These are phyloP conservation scores for Solea solea DNA, from an alignment of 2,113 vertebrate genomes.

Conservation along the genomic window DNA sequence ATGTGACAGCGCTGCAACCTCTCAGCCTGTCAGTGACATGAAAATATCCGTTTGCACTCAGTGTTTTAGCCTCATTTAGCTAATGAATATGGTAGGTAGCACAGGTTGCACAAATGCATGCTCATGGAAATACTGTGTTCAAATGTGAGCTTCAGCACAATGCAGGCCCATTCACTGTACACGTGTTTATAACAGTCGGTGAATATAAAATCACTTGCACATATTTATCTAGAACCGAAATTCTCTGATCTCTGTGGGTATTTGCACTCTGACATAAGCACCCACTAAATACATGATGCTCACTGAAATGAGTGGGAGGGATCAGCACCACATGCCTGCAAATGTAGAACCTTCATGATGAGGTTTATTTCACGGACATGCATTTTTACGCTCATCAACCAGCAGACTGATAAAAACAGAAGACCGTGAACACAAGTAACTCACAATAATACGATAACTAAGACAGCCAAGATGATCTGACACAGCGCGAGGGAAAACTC, in stretches of 20 bases:
- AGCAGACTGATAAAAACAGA: not conserved
- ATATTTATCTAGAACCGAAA: not conserved
- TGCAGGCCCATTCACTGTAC: not conserved
- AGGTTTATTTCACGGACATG: not conserved
- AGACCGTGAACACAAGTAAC: not conserved
- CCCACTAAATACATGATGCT: slow-evolving; percentile 10
- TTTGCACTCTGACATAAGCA: not conserved
- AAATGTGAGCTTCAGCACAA: not conserved
- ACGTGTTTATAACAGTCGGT: not conserved
- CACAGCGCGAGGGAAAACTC: slow-evolving; percentile 1
- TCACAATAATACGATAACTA: not conserved
- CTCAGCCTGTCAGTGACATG: slow-evolving; percentile 19
- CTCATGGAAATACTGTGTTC: not conserved
- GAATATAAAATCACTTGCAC: not conserved
- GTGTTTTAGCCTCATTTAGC: slow-evolving; percentile 34
- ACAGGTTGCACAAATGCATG: not conserved
- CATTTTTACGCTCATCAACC: not conserved
- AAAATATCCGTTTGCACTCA: slow-evolving; percentile 17
- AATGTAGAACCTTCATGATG: not conserved
- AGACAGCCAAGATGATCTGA: not conserved
- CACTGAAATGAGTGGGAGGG: slow-evolving; percentile 11
- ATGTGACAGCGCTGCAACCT: slow-evolving; percentile 24
- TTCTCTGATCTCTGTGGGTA: not conserved
- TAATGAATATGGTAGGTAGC: slow-evolving; percentile 24
- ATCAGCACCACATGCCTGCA: not conserved